phyloP scores from a whole-genome alignment of 2,888 invertebrate genomes.

The Cybosia mesomella region DNA sequence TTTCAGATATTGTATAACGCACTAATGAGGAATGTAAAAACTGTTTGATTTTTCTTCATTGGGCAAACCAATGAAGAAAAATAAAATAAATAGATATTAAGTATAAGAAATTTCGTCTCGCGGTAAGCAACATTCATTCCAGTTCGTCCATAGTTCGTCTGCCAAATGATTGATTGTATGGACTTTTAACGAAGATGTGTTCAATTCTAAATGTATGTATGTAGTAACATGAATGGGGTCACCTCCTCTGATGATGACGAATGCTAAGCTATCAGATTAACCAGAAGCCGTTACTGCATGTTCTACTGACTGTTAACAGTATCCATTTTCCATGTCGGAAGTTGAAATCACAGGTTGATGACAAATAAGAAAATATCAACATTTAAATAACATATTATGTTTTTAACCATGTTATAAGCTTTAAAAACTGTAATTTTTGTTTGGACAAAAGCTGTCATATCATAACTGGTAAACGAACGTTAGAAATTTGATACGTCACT shows the following conservation, averaged over 20 bases:
- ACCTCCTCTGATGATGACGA: slow-evolving; percentile 60
- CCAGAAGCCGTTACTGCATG: slow-evolving; percentile 45
- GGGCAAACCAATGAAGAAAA: too few species aligned
- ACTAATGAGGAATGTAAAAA: too few species aligned
- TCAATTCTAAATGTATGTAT: slow-evolving; percentile 27
- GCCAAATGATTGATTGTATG: neutral
- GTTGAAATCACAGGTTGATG: slow-evolving; percentile 39
- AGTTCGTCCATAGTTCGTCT: slow-evolving; percentile 4
- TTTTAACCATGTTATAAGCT: slow-evolving; percentile 35
- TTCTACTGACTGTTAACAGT: slow-evolving; percentile 41
- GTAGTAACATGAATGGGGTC: slow-evolving; percentile 42
- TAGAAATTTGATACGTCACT: neutral
- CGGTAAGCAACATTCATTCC: neutral
- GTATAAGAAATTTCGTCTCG: too few species aligned
- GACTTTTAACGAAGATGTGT: slow-evolving; percentile 2
- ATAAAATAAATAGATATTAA: too few species aligned
- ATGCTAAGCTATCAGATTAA: slow-evolving; percentile 58
- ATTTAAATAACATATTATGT: slow-evolving; percentile 21
- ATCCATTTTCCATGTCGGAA: slow-evolving; percentile 52
- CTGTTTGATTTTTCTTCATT: too few species aligned
- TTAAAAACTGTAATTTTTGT: slow-evolving; percentile 25
- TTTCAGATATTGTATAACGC: too few species aligned
- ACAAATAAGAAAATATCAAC: slow-evolving; percentile 31
- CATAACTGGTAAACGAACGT: neutral
- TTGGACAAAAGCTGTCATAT: slow-evolving; percentile 7